Evolutionary conservation across 1,140 invertebrate genomes (phyloP), one percentile per base, ranked within the genome.

Genomic region (Drosophila ironensis): DNA sequence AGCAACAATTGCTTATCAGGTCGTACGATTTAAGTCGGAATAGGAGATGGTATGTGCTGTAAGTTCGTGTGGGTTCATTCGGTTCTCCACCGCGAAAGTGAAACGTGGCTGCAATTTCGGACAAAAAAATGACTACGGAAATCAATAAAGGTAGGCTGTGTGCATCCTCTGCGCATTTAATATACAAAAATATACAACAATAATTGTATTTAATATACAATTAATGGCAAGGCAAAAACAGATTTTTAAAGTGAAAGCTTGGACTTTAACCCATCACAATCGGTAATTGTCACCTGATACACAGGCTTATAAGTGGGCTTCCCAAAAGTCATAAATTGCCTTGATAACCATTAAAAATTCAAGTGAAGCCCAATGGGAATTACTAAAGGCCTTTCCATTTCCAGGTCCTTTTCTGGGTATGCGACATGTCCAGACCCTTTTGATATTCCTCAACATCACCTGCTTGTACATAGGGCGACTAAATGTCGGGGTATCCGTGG

Each of bases 401-500:
- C 2, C 51, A 88, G 84, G 78, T 38, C 84, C 84, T 4, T 0
- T 51, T 2, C 5, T 88, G 52, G 84, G 84, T 6, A 52, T 84
- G 63, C 63, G 84, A 3, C 84, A 88, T 40, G 40, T 88, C 14
- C 84, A 88, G 54, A 53, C 72, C 7, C 20, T 88, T 12, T 57
- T 88, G 4, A 54, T 88, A 1, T 88, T 88, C 4, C 16, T 88
- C 0, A 68, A 64, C 6, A 84, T 84, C 2, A 75, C 64, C 5
- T 14, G 47, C 1, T 11, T 74, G 5, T 88, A 80, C 40, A 42
- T 82, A 5, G 78, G 66, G 8, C 80, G 84, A 16, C 53, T 86
- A 2, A 88, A 88, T 80, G 77, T 67, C 3, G 77, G 84, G 1
- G 84, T 88, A 0, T 72, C 74, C 1, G 60, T 88, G 11, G 84